These are phyloP conservation scores for Petrocephalus microphthalmus DNA, from an alignment of 2,113 vertebrate species.

Conservation along the genomic window DNA sequence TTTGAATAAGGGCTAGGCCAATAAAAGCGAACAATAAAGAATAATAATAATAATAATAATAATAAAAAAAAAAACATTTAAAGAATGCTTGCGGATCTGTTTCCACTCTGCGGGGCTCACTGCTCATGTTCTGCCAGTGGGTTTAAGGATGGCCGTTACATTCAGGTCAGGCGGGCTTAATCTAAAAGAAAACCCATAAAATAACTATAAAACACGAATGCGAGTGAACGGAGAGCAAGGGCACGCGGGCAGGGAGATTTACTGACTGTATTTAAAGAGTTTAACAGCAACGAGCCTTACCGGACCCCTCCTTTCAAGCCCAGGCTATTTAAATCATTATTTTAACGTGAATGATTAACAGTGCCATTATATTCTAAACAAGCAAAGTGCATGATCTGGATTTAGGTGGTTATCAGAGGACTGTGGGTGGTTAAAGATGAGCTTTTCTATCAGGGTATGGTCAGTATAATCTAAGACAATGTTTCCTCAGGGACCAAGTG, in stretches of 20 bases:
- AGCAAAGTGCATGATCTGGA: neutral
- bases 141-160: neutral
- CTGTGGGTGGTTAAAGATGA: neutral
- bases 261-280: conserved; percentile 3
- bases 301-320: neutral
- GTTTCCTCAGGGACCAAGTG: neutral
- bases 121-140: neutral
- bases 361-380: neutral
- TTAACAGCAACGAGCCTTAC: neutral
- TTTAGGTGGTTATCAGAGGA: neutral
- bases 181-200: neutral
- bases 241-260: neutral
- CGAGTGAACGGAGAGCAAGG: neutral
- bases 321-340: neutral
- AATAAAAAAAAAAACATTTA: conserved; percentile 9
- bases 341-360: neutral
- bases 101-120: neutral
- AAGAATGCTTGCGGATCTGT: neutral
- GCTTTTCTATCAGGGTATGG: neutral
- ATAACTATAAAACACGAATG: neutral
- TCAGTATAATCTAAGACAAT: neutral
- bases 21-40: neutral
- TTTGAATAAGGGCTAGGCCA: neutral
- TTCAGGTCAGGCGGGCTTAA: neutral
- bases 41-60: neutral